These are phyloP conservation scores for Plagodis pulveraria DNA, from an alignment of 2,888 invertebrate species.

Conservation along the genomic window DNA sequence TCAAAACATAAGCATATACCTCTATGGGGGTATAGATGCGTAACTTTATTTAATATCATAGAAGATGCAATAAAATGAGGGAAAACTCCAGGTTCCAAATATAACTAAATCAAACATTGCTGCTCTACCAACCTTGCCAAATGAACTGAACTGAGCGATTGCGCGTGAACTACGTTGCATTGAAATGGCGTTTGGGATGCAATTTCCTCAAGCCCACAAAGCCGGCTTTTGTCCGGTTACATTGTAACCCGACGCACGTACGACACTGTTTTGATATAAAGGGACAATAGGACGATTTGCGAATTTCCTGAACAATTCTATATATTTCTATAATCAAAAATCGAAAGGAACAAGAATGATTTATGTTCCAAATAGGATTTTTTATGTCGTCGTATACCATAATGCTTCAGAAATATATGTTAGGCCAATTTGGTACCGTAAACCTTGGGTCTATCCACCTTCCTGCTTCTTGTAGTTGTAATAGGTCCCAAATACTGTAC, in stretches of 20 bases:
- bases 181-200: constrained; percentile 68
- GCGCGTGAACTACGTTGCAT: constrained; percentile 51
- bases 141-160: constrained; percentile 50
- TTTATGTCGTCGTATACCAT: too few relatives aligned
- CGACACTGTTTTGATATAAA: constrained; percentile 50
- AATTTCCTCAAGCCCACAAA: constrained; percentile 68
- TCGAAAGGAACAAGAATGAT: background rate
- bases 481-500: too few relatives aligned
- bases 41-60: too few relatives aligned
- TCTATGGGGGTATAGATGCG: too few relatives aligned
- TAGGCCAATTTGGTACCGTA: too few relatives aligned
- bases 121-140: constrained; percentile 29
- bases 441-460: too few relatives aligned
- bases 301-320: constrained; percentile 24
- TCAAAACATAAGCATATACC: too few relatives aligned
- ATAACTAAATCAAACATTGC: constrained; percentile 5
- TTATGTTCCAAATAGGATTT: too few relatives aligned
- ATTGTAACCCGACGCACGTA: constrained; percentile 65
- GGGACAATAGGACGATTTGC: constrained; percentile 41
- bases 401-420: too few relatives aligned
- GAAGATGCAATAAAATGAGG: too few relatives aligned
- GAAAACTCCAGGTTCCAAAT: background rate
- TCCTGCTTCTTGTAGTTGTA: too few relatives aligned
- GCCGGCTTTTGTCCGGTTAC: constrained; percentile 54
- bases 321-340: background rate